Conservation (phyloP, 2,888 invertebrate species). For the Xestia xanthographa region DNA sequence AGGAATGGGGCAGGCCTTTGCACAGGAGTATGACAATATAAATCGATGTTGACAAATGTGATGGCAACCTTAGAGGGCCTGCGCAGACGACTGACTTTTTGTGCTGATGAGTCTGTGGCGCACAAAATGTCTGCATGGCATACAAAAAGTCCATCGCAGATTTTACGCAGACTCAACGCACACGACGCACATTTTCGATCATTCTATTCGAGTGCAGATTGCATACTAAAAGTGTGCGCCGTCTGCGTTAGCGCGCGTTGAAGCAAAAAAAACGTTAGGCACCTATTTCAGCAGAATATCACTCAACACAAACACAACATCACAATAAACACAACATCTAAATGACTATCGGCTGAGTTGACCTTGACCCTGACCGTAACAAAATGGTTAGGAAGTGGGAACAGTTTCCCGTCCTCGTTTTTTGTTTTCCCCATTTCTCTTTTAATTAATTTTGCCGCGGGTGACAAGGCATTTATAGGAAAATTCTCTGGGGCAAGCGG, state of each 20-base stretch:
- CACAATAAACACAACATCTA: constrained; percentile 12
- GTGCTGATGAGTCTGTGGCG: too few relatives aligned
- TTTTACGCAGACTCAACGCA: too few relatives aligned
- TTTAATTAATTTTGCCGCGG: constrained; percentile 49
- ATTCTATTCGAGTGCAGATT: too few relatives aligned
- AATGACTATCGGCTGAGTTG: background rate
- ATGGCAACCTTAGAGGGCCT: too few relatives aligned
- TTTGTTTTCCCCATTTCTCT: constrained; percentile 14
- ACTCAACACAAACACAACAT: background rate
- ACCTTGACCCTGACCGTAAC: constrained; percentile 12
- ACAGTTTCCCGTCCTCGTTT: constrained; percentile 27
- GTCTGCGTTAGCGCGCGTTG: too few relatives aligned
- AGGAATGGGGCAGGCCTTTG: background rate
- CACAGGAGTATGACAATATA: too few relatives aligned
- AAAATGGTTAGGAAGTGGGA: constrained; percentile 20
- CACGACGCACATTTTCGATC: too few relatives aligned
- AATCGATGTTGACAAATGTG: too few relatives aligned
- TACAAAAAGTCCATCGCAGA: too few relatives aligned
- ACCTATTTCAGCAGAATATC: background rate
- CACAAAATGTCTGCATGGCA: too few relatives aligned
- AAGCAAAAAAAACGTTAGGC: background rate
- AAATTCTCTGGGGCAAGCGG: background rate
- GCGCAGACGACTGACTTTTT: too few relatives aligned
- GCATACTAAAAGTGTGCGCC: too few relatives aligned
- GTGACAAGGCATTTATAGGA: constrained; percentile 37